A percentile compares a stretch with the other conserved stretches of the same genome.
Evolutionary conservation across 2,113 vertebrate genomes (phyloP).

Genomic region (Hemiscyllium ocellatum): DNA sequence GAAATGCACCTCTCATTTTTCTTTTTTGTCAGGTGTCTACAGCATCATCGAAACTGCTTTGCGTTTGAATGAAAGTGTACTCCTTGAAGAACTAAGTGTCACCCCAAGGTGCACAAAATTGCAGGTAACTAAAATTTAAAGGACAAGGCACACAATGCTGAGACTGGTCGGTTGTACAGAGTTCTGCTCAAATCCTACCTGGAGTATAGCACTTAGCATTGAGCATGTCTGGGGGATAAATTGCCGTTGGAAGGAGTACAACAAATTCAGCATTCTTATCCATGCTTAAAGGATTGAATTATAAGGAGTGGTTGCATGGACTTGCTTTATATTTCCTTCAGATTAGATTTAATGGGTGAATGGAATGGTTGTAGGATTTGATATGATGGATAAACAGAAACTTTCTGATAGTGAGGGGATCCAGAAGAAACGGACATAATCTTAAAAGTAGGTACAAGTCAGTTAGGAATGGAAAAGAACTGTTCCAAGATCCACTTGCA

Average conservation of each 20-base stretch:
- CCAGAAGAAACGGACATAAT: neutral
- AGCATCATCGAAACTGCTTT: neutral
- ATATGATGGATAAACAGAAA: neutral
- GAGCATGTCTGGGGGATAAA: neutral
- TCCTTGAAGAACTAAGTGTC: neutral
- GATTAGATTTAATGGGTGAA: neutral
- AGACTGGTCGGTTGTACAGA: neutral
- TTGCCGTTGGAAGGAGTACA: neutral
- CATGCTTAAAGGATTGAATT: neutral
- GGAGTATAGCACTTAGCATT: neutral
- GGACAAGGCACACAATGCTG: neutral
- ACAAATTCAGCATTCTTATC: neutral
- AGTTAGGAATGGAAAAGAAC: neutral
- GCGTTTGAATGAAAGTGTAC: neutral
- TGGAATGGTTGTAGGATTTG: neutral
- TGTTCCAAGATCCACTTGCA: neutral
- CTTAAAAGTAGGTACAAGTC: neutral
- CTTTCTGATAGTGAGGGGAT: neutral
- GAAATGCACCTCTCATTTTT: neutral
- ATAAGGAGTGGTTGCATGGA: neutral
- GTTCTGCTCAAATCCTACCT: neutral
- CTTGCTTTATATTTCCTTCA: neutral
- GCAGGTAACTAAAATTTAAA: neutral
- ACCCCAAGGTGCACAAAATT: neutral
- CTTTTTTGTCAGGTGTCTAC: neutral